Percentiles rank a stretch among this genome's conserved stretches.
phyloP scores from a whole-genome alignment of 1,140 invertebrate species.

The Diorhabda sublineata region DNA sequence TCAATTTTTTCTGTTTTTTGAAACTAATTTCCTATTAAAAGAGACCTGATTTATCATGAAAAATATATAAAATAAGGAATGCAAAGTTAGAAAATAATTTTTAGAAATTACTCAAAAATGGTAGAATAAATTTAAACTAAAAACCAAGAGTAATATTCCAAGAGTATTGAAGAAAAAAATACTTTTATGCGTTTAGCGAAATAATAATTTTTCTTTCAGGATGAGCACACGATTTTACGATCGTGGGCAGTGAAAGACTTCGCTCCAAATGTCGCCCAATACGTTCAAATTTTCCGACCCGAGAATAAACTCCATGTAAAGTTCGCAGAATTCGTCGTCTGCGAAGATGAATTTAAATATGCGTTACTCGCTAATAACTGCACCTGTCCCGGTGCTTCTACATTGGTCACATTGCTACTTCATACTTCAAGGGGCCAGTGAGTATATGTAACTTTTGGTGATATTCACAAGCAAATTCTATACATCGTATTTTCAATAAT shows the following conservation, averaged over 20 bases:
- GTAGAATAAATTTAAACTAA: too few species aligned
- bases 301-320: conserved; percentile 98
- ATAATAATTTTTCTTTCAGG: conserved; percentile 50
- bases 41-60: too few species aligned
- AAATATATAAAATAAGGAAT: too few species aligned
- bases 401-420: conserved; percentile 88
- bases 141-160: too few species aligned
- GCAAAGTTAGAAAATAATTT: too few species aligned
- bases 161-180: not conserved
- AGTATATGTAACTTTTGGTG: conserved; percentile 49
- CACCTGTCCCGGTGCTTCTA: conserved; percentile 94
- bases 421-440: conserved; percentile 96
- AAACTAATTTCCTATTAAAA: too few species aligned
- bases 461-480: too few species aligned
- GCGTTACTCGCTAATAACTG: conserved; percentile 96
- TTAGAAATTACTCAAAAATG: too few species aligned
- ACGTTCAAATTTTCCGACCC: conserved; percentile 96
- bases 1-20: too few species aligned
- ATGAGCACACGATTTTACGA: conserved; percentile 94
- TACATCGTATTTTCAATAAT: too few species aligned
- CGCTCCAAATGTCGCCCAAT: conserved; percentile 91
- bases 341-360: conserved; percentile 97
- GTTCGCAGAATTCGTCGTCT: conserved; percentile 96
- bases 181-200: not conserved
- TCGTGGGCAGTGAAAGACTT: conserved; percentile 99